Conservation (phyloP, 30 jellyfish, hydroid and myxozoan genomes). For the Cassiopea xamachana region DNA sequence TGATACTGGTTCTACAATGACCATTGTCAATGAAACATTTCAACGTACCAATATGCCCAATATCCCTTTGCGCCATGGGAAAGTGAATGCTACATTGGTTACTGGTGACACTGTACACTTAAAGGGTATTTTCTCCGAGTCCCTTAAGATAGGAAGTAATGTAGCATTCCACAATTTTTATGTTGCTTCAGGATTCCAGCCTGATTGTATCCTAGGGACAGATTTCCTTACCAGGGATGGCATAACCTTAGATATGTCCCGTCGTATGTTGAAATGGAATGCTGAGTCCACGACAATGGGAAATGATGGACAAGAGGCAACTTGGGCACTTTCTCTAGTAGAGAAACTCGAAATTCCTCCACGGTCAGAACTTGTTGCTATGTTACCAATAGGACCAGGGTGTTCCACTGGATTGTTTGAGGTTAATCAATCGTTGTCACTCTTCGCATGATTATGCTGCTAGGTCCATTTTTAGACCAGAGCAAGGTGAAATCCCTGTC, state of each 20-base stretch:
- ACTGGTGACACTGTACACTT: conserved; percentile 62
- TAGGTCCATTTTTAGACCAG: conserved; percentile 27
- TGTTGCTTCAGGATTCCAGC: conserved; percentile 58
- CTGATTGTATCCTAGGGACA: conserved; percentile 55
- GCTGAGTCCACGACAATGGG: conserved; percentile 16
- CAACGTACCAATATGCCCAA: conserved; percentile 20
- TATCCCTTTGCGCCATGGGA: conserved; percentile 47
- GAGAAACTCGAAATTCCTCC: conserved; percentile 34
- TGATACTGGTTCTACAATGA: conserved; percentile 56
- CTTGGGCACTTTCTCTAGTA: conserved; percentile 8
- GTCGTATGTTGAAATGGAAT: conserved; percentile 50
- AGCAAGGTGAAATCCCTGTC: conserved; percentile 66
- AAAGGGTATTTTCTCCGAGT: conserved; percentile 44
- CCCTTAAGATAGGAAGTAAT: conserved; percentile 45
- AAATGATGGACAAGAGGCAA: conserved; percentile 15
- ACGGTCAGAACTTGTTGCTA: conserved; percentile 18
- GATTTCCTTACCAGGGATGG: conserved; percentile 39
- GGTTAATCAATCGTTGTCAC: conserved; percentile 27
- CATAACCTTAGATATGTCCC: conserved; percentile 24
- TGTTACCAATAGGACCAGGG: conserved; percentile 56
- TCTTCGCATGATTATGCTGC: conserved; percentile 43
- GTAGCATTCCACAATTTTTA: conserved; percentile 68
- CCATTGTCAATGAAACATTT: conserved; percentile 53
- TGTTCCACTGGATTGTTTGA: conserved; percentile 52
- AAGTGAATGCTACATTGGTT: conserved; percentile 59